Evolutionary conservation across 2,113 vertebrate genomes (phyloP).

Genomic region (Urocynchramus pylzowi): DNA sequence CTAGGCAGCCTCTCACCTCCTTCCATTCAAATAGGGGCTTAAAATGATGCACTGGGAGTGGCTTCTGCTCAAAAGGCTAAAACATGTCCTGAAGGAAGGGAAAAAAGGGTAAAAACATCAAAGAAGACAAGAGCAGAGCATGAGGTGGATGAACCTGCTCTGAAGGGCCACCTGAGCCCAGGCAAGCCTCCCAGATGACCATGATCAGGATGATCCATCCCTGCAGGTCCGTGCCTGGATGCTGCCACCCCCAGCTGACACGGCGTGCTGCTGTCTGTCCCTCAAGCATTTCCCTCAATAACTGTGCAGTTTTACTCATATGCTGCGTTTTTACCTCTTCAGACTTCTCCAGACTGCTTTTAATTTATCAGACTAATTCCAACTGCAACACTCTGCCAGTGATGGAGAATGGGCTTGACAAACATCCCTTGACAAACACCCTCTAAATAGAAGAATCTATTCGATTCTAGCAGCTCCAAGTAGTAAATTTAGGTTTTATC

Average conservation of each 20-base stretch:
- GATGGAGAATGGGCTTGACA: slow-evolving; percentile 47
- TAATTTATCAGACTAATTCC: slow-evolving; percentile 69
- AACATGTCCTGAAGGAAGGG: background rate
- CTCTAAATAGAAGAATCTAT: slow-evolving; percentile 37
- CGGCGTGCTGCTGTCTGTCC: background rate
- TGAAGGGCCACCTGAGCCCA: background rate
- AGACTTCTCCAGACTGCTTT: slow-evolving; percentile 39
- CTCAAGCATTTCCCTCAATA: background rate
- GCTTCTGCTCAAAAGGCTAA: background rate
- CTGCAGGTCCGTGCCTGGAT: background rate
- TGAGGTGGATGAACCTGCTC: background rate
- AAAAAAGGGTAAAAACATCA: background rate
- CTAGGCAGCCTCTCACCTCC: background rate
- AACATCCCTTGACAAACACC: slow-evolving; percentile 10
- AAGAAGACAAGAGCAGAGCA: background rate
- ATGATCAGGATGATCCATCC: background rate
- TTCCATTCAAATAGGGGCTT: background rate
- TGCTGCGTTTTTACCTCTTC: slow-evolving; percentile 33
- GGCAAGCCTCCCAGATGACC: background rate
- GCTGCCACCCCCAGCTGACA: background rate
- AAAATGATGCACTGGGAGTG: background rate
- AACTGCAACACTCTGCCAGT: slow-evolving; percentile 56
- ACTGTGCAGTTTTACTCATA: background rate
- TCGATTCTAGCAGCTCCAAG: background rate
- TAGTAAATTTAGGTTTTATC: slow-evolving; percentile 31